Evolutionary conservation across 2,888 invertebrate genomes (phyloP).

Genomic region (Merodon equestris): DNA sequence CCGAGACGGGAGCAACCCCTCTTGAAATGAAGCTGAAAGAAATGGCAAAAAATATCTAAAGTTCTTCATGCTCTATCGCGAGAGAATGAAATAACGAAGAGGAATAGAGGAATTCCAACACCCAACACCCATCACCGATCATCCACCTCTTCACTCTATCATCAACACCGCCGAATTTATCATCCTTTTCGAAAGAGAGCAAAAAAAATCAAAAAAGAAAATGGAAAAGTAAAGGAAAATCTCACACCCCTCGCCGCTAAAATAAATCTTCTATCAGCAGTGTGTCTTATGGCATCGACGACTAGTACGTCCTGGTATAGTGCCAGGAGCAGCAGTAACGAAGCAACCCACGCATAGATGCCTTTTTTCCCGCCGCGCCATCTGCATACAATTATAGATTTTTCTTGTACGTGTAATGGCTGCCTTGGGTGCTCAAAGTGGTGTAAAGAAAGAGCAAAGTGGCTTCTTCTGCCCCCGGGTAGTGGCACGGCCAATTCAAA

Average conservation of each 20-base stretch:
- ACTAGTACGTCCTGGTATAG: slow-evolving; percentile 52
- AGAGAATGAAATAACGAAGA: slow-evolving; percentile 25
- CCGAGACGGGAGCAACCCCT: slow-evolving; percentile 6
- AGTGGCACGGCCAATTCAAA: slow-evolving; percentile 19
- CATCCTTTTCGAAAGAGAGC: slow-evolving; percentile 65
- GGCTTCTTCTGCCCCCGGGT: slow-evolving; percentile 55
- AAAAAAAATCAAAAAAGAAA: slow-evolving; percentile 20
- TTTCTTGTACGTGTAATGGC: slow-evolving; percentile 60
- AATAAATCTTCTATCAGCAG: slow-evolving; percentile 60
- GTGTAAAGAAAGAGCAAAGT: slow-evolving; percentile 55
- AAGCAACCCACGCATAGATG: not conserved
- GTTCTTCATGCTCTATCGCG: slow-evolving; percentile 46
- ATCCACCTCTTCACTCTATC: slow-evolving; percentile 38
- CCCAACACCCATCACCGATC: slow-evolving; percentile 46
- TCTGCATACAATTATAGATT: slow-evolving; percentile 60
- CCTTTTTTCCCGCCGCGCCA: not conserved
- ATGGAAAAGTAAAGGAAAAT: slow-evolving; percentile 30
- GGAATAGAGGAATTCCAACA: slow-evolving; percentile 41
- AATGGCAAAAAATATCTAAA: too few relatives aligned
- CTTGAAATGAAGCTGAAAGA: too few relatives aligned
- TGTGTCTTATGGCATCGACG: slow-evolving; percentile 61
- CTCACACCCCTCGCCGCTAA: slow-evolving; percentile 41
- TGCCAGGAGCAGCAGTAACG: slow-evolving; percentile 26
- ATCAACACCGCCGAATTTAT: slow-evolving; percentile 64
- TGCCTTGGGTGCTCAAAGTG: slow-evolving; percentile 55